Evolutionary conservation across 2,888 invertebrate species (phyloP).

Genomic region (Mythimna loreyi): DNA sequence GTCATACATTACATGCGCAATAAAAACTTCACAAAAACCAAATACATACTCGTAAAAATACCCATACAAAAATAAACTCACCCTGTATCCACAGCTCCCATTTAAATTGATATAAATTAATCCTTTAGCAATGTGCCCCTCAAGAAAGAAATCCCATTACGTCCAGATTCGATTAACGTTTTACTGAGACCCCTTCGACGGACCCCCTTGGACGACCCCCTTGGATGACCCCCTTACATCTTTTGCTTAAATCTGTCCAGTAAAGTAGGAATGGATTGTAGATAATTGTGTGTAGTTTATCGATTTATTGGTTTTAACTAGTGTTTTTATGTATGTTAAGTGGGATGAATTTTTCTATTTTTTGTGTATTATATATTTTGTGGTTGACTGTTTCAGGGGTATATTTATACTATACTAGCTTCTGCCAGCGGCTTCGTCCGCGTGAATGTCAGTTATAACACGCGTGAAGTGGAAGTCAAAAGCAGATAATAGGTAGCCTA

Average conservation of each 20-base stretch:
- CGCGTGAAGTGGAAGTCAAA: too few relatives aligned
- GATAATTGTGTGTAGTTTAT: conserved; percentile 36
- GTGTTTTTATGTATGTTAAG: neutral
- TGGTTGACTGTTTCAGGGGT: too few relatives aligned
- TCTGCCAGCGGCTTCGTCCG: too few relatives aligned
- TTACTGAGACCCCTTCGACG: conserved; percentile 77
- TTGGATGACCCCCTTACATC: conserved; percentile 68
- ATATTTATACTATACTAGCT: too few relatives aligned
- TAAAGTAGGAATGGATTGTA: conserved; percentile 28
- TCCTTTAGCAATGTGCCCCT: conserved; percentile 89
- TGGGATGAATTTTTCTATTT: neutral
- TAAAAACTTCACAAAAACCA: neutral
- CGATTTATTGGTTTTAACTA: conserved; percentile 21
- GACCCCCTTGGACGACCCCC: conserved; percentile 68
- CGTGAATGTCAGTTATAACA: too few relatives aligned
- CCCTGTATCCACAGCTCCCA: conserved; percentile 78
- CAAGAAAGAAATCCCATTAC: conserved; percentile 91
- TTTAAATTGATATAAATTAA: conserved; percentile 91
- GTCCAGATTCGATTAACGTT: conserved; percentile 90
- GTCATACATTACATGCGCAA: neutral
- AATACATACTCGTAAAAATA: conserved; percentile 5
- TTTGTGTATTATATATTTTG: neutral
- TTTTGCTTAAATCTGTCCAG: conserved; percentile 55
- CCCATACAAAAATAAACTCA: conserved; percentile 61
- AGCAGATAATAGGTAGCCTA: too few relatives aligned